Percentiles rank a stretch among this genome's conserved stretches.
Evolutionary conservation across 37 sponge, comb jelly and placozoan species (phyloP).

Genomic region (Aphrocallistes beatrix): DNA sequence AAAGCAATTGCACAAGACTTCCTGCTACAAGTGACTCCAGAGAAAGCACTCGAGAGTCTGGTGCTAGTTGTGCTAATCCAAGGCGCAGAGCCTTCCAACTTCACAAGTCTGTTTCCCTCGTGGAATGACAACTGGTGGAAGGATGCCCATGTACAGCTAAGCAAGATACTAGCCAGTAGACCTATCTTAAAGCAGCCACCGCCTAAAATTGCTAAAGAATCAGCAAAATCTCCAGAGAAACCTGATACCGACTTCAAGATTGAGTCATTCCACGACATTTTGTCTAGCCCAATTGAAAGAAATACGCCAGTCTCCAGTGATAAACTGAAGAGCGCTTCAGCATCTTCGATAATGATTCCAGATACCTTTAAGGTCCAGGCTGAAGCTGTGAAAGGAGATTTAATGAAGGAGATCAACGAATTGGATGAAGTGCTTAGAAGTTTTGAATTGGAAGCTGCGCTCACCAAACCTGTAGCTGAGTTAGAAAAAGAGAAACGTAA

Average conservation of each 20-base stretch:
- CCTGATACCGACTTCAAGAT: background rate
- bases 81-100: conserved; percentile 7
- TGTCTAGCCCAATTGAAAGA: background rate
- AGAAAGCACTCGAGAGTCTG: background rate
- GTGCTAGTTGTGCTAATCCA: background rate
- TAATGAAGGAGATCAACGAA: background rate
- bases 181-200: background rate
- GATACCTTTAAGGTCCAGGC: background rate
- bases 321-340: background rate
- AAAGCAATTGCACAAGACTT: conserved; percentile 1
- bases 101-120: background rate
- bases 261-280: background rate
- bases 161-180: background rate
- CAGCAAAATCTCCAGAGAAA: background rate
- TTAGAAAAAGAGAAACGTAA: background rate
- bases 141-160: background rate
- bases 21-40: background rate
- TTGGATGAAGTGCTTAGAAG: background rate
- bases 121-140: background rate
- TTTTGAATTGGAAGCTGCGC: background rate
- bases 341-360: background rate
- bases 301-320: no score
- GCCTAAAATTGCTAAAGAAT: background rate
- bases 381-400: background rate
- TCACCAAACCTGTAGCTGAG: background rate